Evolutionary conservation across 1,140 invertebrate species (phyloP), one percentile per base, ranked within the genome.

Genomic region (Andricus grossulariae): DNA sequence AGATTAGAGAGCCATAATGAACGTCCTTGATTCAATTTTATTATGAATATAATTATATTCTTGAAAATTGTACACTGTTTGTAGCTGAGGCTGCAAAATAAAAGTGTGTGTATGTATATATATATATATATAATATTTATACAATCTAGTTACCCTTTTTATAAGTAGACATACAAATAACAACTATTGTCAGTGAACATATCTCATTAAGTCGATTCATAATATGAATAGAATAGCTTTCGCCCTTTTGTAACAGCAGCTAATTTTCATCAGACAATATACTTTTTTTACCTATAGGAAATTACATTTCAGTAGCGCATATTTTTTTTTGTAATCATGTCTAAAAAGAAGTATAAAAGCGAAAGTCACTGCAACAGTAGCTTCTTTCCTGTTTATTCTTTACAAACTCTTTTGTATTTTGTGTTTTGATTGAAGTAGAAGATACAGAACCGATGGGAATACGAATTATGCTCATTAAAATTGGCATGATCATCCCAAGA

Each of bases 401-500:
- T 45, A 32, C 60, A 45, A 66, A 32, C 60, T 16, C 32, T 32
- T 39, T 66, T 45, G n/a, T 66, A n/a, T 39, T 10, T 25, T 21
- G 6, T 39, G 32, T 60, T 66, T 45, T n/a, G 60, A 66, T 66
- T n/a, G 32, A 66, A 45, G 60, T n/a, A 66, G 16, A 32, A 13
- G 60, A 25, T 45, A 45, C 39, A 45, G 25, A 45, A 8, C 39
- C 39, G 39, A 45, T 45, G 10, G 10, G 39, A 45, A 45, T 11
- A 45, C 39, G 39, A 45, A 45, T 32, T 39, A 66, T n/a, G 60
- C 60, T 66, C 60, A 66, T 66, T 66, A 66, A 66, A 66, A 66
- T 66, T 66, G 60, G 60, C 60, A 66, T 66, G 25, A 66, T 66
- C 60, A 66, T 66, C 25, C 60, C 39, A 16, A 39, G 60, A 66